Percentiles rank a stretch among this genome's conserved stretches.
Conservation (phyloP, 1,140 invertebrate genomes). For the Caenorhabditis inopinata region DNA sequence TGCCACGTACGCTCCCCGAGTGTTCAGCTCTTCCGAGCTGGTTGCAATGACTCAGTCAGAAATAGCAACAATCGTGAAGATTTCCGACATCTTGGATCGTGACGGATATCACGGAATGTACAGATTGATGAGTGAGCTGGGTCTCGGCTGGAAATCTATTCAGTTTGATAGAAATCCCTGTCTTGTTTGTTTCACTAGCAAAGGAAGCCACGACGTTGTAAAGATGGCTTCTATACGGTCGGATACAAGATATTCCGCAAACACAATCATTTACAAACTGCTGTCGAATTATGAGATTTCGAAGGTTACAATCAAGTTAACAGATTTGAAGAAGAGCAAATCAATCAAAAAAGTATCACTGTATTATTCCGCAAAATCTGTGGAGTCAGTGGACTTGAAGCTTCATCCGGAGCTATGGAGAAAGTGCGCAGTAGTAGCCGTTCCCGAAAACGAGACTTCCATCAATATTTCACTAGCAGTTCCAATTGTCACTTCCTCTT, state of each 20-base stretch:
- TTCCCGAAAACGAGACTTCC: not conserved
- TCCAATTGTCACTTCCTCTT: conserved; percentile 91
- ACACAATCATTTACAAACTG: conserved; percentile 93
- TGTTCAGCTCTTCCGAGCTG: not conserved
- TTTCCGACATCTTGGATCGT: conserved; percentile 71
- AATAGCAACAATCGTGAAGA: not conserved
- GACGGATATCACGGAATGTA: conserved; percentile 57
- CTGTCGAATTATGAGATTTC: conserved; percentile 90
- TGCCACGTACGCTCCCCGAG: conserved; percentile 80
- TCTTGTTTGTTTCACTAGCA: conserved; percentile 20
- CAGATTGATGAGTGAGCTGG: conserved; percentile 45
- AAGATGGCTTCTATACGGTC: conserved; percentile 91
- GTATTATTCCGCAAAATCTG: conserved; percentile 10
- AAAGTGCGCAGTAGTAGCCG: not conserved
- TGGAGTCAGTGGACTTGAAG: not conserved
- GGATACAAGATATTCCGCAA: conserved; percentile 95
- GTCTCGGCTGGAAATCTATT: conserved; percentile 63
- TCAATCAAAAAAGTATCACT: conserved; percentile 86
- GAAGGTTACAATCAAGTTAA: conserved; percentile 86
- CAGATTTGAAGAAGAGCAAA: conserved; percentile 90
- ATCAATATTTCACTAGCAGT: conserved; percentile 73
- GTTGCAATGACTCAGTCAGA: conserved; percentile 5
- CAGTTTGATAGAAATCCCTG: conserved; percentile 70
- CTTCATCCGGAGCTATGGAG: conserved; percentile 4
- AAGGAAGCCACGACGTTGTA: conserved; percentile 66